Evolutionary conservation across 2,113 vertebrate species (phyloP).

Genomic region (Uria aalge): DNA sequence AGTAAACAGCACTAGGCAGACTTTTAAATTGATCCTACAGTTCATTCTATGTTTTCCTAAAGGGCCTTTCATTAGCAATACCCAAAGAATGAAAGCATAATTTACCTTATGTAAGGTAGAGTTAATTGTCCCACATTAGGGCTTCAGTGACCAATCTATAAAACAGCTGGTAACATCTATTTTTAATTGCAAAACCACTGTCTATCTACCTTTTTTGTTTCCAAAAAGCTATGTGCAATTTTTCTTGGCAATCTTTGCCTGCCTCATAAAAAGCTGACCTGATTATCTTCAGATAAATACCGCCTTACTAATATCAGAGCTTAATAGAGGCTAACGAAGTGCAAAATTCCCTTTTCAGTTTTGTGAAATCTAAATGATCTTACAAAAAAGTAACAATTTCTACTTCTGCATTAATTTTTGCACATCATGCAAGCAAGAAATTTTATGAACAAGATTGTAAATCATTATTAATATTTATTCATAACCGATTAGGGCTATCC

Average conservation of each 20-base stretch:
- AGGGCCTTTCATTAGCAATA: background rate
- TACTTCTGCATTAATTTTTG: background rate
- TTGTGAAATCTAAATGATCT: background rate
- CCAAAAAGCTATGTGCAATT: background rate
- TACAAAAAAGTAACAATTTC: background rate
- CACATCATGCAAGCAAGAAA: background rate
- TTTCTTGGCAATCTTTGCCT: background rate
- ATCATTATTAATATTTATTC: background rate
- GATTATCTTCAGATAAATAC: background rate
- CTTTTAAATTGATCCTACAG: conserved; percentile 14
- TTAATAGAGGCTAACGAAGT: background rate
- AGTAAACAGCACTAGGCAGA: conserved; percentile 13
- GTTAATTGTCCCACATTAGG: conserved; percentile 53
- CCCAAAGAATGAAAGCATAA: conserved; percentile 11
- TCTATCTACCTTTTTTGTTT: background rate
- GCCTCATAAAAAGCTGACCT: conserved; percentile 14
- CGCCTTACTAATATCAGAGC: background rate
- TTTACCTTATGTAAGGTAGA: conserved; percentile 38
- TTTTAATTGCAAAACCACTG: background rate
- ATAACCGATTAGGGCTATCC: background rate
- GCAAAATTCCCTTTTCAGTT: background rate
- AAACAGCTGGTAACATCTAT: conserved; percentile 1
- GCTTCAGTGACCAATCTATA: background rate
- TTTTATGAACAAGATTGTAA: background rate
- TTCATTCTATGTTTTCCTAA: background rate